These are phyloP conservation scores for Xanthia icteritia DNA, from an alignment of 2,888 invertebrate species.

Conservation along the genomic window DNA sequence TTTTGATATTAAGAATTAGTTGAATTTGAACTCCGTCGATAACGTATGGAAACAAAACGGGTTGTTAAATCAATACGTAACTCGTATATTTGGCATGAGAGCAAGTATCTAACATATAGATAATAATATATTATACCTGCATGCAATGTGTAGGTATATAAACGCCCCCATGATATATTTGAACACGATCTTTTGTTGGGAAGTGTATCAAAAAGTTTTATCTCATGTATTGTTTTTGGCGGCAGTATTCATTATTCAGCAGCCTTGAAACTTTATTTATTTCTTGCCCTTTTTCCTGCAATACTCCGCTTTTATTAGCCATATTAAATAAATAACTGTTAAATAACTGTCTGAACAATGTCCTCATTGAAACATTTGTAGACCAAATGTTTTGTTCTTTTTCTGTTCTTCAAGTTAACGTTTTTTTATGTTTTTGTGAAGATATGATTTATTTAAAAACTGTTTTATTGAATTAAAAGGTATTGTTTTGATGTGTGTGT, in stretches of 20 bases:
- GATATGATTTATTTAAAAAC: conserved; percentile 25
- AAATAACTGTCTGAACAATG: conserved; percentile 39
- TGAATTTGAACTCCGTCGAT: background rate
- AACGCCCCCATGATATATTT: conserved; percentile 40
- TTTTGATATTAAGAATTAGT: background rate
- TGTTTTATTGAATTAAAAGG: background rate
- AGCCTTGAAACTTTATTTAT: conserved; percentile 48
- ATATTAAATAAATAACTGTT: no score
- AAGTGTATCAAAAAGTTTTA: conserved; percentile 59
- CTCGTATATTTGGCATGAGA: background rate
- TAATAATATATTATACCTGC: no score
- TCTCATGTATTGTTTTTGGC: conserved; percentile 57
- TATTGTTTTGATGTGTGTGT: background rate
- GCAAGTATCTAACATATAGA: background rate
- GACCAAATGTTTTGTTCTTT: conserved; percentile 39
- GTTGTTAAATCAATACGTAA: background rate
- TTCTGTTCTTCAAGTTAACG: conserved; percentile 19
- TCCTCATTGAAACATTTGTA: conserved; percentile 43
- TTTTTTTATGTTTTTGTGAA: conserved; percentile 13
- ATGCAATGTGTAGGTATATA: background rate
- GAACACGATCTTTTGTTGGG: conserved; percentile 35
- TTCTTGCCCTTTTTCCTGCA: conserved; percentile 28
- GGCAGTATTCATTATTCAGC: conserved; percentile 55
- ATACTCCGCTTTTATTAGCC: conserved; percentile 42
- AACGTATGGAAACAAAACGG: background rate